Evolutionary conservation across 2,888 invertebrate species (phyloP).

Genomic region (Cecidostiba fungosa): DNA sequence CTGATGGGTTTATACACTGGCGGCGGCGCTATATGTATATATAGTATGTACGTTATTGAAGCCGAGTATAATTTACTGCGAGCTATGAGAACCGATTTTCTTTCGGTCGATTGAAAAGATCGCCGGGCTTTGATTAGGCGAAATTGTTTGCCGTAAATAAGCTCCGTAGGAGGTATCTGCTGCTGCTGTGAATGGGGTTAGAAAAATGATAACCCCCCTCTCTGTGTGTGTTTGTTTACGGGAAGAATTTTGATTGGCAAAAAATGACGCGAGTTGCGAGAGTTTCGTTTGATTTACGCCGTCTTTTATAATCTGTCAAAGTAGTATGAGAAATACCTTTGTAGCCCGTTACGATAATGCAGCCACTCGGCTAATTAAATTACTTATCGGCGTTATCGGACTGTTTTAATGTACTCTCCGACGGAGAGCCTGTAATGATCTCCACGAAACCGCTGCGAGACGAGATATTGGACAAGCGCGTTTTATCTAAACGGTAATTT

Average conservation of each 20-base stretch:
- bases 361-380: background rate
- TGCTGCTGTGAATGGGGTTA: background rate
- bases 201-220: constrained; percentile 3
- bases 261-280: background rate
- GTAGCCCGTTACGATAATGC: too few species aligned
- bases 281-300: too few species aligned
- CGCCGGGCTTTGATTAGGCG: constrained; percentile 28
- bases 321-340: too few species aligned
- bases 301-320: too few species aligned
- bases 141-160: constrained; percentile 13
- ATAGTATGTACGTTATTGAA: too few species aligned
- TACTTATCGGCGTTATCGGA: constrained; percentile 10
- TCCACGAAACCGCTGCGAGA: background rate
- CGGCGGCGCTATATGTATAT: background rate
- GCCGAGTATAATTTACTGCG: constrained; percentile 12
- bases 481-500: background rate
- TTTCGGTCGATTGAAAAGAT: constrained; percentile 32
- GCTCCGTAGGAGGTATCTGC: background rate
- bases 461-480: too few species aligned
- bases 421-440: too few species aligned
- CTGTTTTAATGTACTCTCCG: background rate
- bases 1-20: background rate
- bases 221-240: constrained; percentile 24
- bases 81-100: constrained; percentile 40
- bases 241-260: constrained; percentile 12